Evolutionary conservation across 2,113 vertebrate species (phyloP).

Genomic region (Chaetodon auriga): DNA sequence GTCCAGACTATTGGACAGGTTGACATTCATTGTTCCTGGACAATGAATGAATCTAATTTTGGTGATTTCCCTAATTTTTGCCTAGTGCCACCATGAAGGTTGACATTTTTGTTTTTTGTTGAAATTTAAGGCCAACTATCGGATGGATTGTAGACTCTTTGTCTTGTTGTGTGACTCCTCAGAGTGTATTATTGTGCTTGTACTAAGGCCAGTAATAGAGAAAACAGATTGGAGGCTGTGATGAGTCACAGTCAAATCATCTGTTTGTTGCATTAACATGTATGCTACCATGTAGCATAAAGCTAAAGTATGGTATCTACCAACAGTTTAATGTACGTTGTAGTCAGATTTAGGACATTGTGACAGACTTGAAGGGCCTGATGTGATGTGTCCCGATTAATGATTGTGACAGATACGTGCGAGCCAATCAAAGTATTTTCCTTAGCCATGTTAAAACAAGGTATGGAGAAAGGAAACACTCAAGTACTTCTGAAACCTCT

Average conservation of each 20-base stretch:
- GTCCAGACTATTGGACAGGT: too few species aligned
- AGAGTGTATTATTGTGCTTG: too few species aligned
- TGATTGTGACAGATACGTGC: neutral
- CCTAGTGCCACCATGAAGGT: too few species aligned
- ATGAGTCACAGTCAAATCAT: too few species aligned
- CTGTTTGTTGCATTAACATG: too few species aligned
- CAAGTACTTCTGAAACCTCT: neutral
- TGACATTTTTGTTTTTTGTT: too few species aligned
- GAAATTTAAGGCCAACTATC: too few species aligned
- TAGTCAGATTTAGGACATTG: neutral
- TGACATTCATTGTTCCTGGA: too few species aligned
- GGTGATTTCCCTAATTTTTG: too few species aligned
- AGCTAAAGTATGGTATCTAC: neutral
- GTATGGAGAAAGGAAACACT: neutral
- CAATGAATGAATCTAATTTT: too few species aligned
- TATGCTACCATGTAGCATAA: neutral
- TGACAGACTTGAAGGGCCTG: neutral
- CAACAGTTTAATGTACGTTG: neutral
- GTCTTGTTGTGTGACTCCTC: neutral
- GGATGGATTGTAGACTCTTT: neutral
- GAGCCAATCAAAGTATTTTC: neutral
- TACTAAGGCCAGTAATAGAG: too few species aligned
- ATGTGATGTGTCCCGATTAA: neutral
- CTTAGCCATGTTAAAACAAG: neutral
- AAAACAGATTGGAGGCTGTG: too few species aligned